Conservation (phyloP, 30 jellyfish, hydroid and myxozoan genomes). For the Chrysaora quinquecirrha region DNA sequence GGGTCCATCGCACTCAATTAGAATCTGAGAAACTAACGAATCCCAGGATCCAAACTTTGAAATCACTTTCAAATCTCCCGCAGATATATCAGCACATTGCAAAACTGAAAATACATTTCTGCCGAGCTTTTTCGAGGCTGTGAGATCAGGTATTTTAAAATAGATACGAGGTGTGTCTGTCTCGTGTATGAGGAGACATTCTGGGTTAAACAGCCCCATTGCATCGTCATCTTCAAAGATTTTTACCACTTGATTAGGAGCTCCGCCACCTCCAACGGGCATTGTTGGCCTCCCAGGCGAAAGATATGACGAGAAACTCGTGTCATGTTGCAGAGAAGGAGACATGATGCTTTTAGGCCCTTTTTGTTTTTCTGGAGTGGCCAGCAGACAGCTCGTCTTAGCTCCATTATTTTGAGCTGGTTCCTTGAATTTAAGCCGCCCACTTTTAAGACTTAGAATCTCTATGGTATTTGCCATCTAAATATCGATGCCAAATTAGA, state of each 20-base stretch:
- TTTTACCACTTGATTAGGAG: slow-evolving; percentile 40
- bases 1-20: slow-evolving; percentile 88
- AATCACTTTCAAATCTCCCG: slow-evolving; percentile 93
- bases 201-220: background rate
- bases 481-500: too few species aligned
- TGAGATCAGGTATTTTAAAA: slow-evolving; percentile 75
- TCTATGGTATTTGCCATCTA: background rate
- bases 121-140: slow-evolving; percentile 22
- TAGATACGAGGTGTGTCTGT: slow-evolving; percentile 57
- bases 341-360: too few species aligned
- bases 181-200: slow-evolving; percentile 66
- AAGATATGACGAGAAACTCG: background rate
- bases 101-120: slow-evolving; percentile 34
- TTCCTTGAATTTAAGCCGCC: background rate
- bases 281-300: background rate
- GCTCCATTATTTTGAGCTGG: background rate
- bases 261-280: slow-evolving; percentile 63
- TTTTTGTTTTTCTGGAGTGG: too few species aligned
- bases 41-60: slow-evolving; percentile 98
- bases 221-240: slow-evolving; percentile 18
- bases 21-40: slow-evolving; percentile 77
- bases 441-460: slow-evolving; percentile 4
- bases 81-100: slow-evolving; percentile 90
- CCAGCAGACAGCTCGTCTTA: background rate
- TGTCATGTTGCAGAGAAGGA: too few species aligned